phyloP scores from a whole-genome alignment of 2,113 vertebrate species.

The Puffinus mauretanicus region DNA sequence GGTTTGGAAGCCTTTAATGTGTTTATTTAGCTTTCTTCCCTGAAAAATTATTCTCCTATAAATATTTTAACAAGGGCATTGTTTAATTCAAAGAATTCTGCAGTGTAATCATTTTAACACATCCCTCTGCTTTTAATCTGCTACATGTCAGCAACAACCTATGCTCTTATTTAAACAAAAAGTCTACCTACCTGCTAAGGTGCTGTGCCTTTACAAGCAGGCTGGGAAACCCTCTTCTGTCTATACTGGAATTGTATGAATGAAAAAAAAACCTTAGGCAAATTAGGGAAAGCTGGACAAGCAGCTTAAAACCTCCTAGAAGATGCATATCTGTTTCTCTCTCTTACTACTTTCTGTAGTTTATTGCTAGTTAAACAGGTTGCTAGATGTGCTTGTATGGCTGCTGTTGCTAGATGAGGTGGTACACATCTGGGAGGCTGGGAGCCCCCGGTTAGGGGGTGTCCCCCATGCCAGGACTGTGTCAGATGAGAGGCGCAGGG shows the following conservation, averaged over 20 bases:
- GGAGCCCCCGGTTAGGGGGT: not conserved
- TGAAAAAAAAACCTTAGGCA: not conserved
- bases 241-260: not conserved
- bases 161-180: not conserved
- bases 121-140: not conserved
- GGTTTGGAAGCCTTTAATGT: not conserved
- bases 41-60: not conserved
- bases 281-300: not conserved
- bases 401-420: not conserved
- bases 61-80: not conserved
- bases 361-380: not conserved
- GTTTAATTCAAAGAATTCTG: not conserved
- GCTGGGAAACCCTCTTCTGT: not conserved
- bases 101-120: not conserved
- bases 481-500: not conserved
- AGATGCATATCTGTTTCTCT: not conserved
- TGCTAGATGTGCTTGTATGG: accelerated
- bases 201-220: not conserved
- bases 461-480: not conserved
- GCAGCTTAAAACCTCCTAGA: not conserved
- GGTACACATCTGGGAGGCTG: not conserved
- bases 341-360: not conserved
- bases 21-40: not conserved
- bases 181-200: not conserved
- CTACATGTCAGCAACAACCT: not conserved